phyloP scores from a whole-genome alignment of 2,113 vertebrate genomes.

The Sminthopsis crassicaudata region DNA sequence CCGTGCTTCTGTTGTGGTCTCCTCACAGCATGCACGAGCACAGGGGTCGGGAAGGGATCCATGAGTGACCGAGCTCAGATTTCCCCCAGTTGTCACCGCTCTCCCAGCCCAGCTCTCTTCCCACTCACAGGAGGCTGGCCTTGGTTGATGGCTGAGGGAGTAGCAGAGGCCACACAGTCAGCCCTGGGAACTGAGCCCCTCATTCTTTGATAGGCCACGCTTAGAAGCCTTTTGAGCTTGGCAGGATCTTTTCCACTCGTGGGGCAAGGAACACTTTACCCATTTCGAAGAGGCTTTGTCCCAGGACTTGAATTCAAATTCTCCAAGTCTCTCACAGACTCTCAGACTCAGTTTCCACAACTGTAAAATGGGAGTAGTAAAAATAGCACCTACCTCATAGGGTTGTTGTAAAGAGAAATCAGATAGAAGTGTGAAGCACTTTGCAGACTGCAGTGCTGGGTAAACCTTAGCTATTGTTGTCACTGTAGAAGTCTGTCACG shows the following conservation, averaged over 20 bases:
- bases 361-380: background rate
- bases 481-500: no score
- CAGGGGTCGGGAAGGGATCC: background rate
- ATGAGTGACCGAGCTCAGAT: no score
- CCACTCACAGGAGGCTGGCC: background rate
- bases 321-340: background rate
- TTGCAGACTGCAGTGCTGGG: no score
- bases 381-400: no score
- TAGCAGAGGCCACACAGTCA: background rate
- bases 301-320: background rate
- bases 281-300: no score
- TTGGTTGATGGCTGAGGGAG: background rate
- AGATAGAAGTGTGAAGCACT: background rate
- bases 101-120: no score
- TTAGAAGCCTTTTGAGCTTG: background rate
- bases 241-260: no score
- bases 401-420: background rate
- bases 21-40: background rate
- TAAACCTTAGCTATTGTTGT: no score
- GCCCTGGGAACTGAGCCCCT: background rate
- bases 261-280: no score
- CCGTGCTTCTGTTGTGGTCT: background rate
- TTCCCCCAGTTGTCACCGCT: no score
- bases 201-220: background rate
- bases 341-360: background rate